phyloP scores from a whole-genome alignment of 53 echinoderm and acorn worm species.

The Antedon mediterranea region DNA sequence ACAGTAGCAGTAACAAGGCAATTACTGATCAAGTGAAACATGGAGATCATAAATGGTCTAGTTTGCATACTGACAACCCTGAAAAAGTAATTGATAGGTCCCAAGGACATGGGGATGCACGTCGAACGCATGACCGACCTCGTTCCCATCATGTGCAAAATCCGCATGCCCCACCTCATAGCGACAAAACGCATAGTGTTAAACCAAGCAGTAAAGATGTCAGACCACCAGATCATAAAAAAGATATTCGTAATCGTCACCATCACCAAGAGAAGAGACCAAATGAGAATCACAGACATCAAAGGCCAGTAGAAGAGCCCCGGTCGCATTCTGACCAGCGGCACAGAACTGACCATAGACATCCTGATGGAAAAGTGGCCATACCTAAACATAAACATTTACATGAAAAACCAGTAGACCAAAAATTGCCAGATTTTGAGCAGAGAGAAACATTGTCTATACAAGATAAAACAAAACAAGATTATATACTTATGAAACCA shows the following conservation, averaged over 20 bases:
- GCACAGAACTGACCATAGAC: conserved; percentile 25
- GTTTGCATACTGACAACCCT: background rate
- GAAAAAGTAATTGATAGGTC: background rate
- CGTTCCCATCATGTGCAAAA: background rate
- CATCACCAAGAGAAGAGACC: background rate
- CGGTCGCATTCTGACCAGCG: background rate
- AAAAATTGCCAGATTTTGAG: background rate
- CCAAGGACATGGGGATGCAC: background rate
- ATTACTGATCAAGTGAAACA: background rate
- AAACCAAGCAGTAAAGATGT: background rate
- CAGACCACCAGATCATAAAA: background rate
- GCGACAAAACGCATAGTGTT: background rate
- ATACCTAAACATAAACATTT: background rate
- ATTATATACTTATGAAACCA: background rate
- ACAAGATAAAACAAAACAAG: background rate
- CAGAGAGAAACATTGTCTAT: background rate
- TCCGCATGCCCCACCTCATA: background rate
- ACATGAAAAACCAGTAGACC: background rate
- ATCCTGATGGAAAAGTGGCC: conserved; percentile 19
- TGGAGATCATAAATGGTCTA: background rate
- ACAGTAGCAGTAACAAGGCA: background rate
- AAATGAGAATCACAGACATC: background rate
- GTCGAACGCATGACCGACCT: background rate
- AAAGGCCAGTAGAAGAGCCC: background rate
- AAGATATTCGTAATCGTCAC: background rate